phyloP scores from a whole-genome alignment of 1,140 invertebrate species.

The Ooceraea biroi region DNA sequence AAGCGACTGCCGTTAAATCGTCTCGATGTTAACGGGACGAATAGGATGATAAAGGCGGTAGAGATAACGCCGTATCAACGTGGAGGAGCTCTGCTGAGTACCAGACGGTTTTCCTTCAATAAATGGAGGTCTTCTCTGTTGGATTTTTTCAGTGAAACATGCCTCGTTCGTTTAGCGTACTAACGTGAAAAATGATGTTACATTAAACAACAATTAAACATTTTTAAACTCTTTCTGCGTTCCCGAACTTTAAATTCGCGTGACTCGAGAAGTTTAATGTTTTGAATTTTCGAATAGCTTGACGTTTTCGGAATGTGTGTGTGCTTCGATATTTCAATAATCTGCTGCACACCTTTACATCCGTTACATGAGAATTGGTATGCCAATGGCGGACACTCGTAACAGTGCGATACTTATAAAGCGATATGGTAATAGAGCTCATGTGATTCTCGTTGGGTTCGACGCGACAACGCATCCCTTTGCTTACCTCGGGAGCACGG shows the following conservation, averaged over 20 bases:
- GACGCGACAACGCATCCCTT: slow-evolving; percentile 63
- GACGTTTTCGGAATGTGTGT: not conserved
- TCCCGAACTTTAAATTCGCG: too few species aligned
- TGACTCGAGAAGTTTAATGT: not conserved
- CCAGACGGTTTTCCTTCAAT: too few species aligned
- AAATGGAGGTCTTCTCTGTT: too few species aligned
- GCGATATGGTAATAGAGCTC: slow-evolving; percentile 71
- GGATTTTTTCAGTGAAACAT: too few species aligned
- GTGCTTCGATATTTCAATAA: not conserved
- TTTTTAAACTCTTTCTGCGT: too few species aligned
- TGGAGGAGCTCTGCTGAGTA: not conserved
- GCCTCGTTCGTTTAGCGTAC: too few species aligned
- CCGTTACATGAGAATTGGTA: slow-evolving; percentile 2
- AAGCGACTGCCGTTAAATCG: slow-evolving; percentile 34
- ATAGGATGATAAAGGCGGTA: not conserved
- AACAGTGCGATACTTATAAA: slow-evolving; percentile 48
- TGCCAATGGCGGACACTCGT: slow-evolving; percentile 33
- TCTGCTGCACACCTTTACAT: not conserved
- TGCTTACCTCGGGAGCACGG: slow-evolving; percentile 38
- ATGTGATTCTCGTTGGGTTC: slow-evolving; percentile 69
- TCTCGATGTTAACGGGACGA: slow-evolving; percentile 9
- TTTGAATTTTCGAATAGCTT: not conserved
- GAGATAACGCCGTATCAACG: not conserved
- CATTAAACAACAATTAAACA: too few species aligned
- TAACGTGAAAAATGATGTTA: too few species aligned